Evolutionary conservation across 2,888 invertebrate genomes (phyloP).

Genomic region (Lycocerus yunnanus): DNA sequence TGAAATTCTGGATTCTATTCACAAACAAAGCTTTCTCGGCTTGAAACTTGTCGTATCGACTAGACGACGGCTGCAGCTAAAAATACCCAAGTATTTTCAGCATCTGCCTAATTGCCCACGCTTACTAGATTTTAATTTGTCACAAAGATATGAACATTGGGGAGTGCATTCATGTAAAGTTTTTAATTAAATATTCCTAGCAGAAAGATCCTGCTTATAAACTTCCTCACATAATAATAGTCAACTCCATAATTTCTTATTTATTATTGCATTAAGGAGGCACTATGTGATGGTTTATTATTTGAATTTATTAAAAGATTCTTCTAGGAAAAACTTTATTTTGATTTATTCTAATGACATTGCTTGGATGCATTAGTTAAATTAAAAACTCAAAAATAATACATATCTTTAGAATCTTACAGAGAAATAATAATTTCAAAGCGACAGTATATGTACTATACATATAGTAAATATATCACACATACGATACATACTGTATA

Average conservation of each 20-base stretch:
- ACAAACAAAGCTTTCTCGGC: conserved; percentile 20
- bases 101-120: conserved; percentile 29
- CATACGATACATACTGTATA: too few species aligned
- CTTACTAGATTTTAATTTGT: conserved; percentile 24
- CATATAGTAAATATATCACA: too few species aligned
- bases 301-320: background rate
- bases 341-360: too few species aligned
- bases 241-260: background rate
- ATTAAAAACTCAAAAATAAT: too few species aligned
- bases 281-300: background rate
- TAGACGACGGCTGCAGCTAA: conserved; percentile 12
- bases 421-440: too few species aligned
- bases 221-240: background rate
- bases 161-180: conserved; percentile 10
- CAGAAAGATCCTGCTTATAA: background rate
- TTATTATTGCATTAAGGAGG: background rate
- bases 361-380: too few species aligned
- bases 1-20: conserved; percentile 16
- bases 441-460: too few species aligned
- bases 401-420: too few species aligned
- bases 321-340: background rate
- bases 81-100: conserved; percentile 23
- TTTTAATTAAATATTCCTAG: conserved; percentile 25
- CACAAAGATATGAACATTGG: conserved; percentile 23
- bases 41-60: conserved; percentile 20